Evolutionary conservation across 2,113 vertebrate genomes (phyloP).

Genomic region (Butorides virescens): DNA sequence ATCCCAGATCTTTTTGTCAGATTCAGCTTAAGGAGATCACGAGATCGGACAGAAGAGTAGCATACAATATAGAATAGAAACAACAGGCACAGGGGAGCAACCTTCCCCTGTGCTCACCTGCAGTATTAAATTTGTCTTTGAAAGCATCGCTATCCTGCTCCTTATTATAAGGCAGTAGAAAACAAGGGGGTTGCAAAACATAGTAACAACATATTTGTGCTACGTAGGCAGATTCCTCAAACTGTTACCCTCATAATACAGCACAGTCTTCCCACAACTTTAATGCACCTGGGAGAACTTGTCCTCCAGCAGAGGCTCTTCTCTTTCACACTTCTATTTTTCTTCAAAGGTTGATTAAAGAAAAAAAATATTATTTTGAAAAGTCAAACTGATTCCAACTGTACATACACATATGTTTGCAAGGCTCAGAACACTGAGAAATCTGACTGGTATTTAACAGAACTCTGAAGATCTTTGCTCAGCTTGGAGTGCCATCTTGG

Average conservation of each 20-base stretch:
- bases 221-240: neutral
- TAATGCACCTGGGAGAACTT: neutral
- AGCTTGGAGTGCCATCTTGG: rapidly evolving
- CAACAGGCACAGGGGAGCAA: neutral
- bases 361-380: neutral
- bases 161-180: neutral
- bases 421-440: neutral
- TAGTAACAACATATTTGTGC: neutral
- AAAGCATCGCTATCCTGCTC: neutral
- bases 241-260: neutral
- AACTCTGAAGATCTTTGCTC: neutral
- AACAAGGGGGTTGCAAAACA: neutral
- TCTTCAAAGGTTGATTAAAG: neutral
- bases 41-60: neutral
- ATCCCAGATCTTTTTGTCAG: neutral
- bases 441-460: neutral
- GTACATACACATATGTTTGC: neutral
- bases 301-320: neutral
- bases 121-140: neutral
- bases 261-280: neutral
- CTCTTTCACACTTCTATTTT: neutral
- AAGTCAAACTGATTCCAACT: neutral
- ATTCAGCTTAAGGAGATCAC: neutral
- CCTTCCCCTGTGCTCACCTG: neutral
- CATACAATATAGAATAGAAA: neutral